Evolutionary conservation across 1,140 invertebrate genomes (phyloP).

Genomic region (Pseudoatta argentina): DNA sequence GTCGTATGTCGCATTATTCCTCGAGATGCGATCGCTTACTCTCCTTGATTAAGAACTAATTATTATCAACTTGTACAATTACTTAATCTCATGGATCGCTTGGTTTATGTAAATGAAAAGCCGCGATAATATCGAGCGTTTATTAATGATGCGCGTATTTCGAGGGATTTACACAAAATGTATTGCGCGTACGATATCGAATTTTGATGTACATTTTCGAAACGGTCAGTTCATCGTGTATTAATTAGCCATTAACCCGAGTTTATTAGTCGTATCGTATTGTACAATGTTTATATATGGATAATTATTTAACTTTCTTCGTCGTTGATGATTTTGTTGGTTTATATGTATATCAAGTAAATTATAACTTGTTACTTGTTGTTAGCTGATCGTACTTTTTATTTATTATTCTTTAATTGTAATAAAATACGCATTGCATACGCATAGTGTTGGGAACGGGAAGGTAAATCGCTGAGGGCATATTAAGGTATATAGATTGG

Average conservation of each 20-base stretch:
- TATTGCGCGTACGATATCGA: not conserved
- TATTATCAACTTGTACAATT: not conserved
- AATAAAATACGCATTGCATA: not conserved
- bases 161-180: not conserved
- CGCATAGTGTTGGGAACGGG: not conserved
- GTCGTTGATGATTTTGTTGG: not conserved
- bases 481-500: no score
- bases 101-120: not conserved
- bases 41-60: not conserved
- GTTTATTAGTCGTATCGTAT: not conserved
- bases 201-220: constrained; percentile 21
- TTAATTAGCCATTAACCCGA: constrained; percentile 16
- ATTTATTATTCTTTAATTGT: not conserved
- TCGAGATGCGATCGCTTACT: not conserved
- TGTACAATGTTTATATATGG: not conserved
- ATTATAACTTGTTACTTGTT: not conserved
- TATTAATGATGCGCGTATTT: not conserved
- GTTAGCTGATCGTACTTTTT: not conserved
- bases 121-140: not conserved
- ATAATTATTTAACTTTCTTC: not conserved
- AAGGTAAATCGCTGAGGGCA: no score
- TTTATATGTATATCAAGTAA: not conserved
- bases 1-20: not conserved
- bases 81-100: not conserved
- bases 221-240: not conserved